Percentiles rank a stretch among this genome's conserved stretches.
Evolutionary conservation across 2,888 invertebrate genomes (phyloP).

Genomic region (Toxonevra muliebris): DNA sequence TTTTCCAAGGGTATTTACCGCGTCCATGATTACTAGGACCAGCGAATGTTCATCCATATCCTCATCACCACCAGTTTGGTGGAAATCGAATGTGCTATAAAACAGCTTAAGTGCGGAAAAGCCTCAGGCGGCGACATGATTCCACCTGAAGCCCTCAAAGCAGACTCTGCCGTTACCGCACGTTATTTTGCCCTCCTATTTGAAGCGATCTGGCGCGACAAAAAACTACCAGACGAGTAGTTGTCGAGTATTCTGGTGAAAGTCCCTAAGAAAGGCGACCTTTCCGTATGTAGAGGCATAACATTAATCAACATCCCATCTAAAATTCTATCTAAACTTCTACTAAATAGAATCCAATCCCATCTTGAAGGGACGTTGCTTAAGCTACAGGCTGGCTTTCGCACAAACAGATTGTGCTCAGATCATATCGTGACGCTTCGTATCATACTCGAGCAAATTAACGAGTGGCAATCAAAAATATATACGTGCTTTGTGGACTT

Average conservation of each 20-base stretch:
- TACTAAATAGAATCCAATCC: too few species aligned
- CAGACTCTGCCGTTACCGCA: background rate
- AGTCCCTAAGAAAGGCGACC: background rate
- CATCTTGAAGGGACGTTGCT: too few species aligned
- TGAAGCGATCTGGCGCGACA: background rate
- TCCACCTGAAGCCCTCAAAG: background rate
- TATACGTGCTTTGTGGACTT: slow-evolving; percentile 1
- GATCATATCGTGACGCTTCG: background rate
- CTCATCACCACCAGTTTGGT: too few species aligned
- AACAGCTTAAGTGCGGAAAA: too few species aligned
- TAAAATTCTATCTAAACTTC: background rate
- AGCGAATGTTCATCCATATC: too few species aligned
- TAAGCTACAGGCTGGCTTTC: background rate
- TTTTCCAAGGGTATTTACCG: too few species aligned
- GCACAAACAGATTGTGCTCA: background rate
- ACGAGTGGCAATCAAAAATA: background rate
- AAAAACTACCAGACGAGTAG: background rate
- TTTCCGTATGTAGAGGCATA: background rate
- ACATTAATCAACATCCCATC: background rate
- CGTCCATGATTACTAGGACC: too few species aligned
- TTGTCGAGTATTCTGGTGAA: background rate
- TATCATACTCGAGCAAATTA: background rate
- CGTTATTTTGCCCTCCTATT: background rate
- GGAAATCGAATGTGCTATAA: too few species aligned
- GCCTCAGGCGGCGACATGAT: too few species aligned